These are phyloP conservation scores for Pentalonia nigronervosa DNA, from an alignment of 1,140 invertebrate species.

Conservation along the genomic window DNA sequence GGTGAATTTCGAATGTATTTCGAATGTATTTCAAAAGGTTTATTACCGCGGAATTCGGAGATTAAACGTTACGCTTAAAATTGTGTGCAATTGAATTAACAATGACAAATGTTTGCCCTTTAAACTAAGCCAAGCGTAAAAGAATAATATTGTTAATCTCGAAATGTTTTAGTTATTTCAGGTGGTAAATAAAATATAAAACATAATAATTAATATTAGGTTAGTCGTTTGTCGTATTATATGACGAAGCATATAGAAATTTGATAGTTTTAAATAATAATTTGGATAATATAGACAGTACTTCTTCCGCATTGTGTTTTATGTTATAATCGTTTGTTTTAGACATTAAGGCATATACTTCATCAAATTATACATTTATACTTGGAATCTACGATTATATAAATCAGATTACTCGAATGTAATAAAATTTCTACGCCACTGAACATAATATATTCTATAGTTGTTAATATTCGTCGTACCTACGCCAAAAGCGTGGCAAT, in stretches of 20 bases:
- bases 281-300: not conserved
- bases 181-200: not conserved
- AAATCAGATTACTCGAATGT: too few relatives aligned
- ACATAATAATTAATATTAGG: not conserved
- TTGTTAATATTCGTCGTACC: too few relatives aligned
- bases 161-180: not conserved
- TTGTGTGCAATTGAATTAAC: slow-evolving; percentile 17
- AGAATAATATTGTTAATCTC: not conserved
- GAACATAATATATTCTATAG: too few relatives aligned
- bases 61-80: not conserved
- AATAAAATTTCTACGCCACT: too few relatives aligned
- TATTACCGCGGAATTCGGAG: not conserved
- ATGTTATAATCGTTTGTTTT: not conserved
- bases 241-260: not conserved
- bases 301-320: not conserved
- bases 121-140: not conserved
- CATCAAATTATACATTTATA: not conserved
- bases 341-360: not conserved
- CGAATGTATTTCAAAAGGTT: not conserved
- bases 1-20: not conserved
- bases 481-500: too few relatives aligned
- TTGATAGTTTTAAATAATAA: too few relatives aligned
- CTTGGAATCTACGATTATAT: too few relatives aligned
- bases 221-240: not conserved
- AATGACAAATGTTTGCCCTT: not conserved